These are phyloP conservation scores for Probaryconus sp. DNA, from an alignment of 1,140 invertebrate species.

Conservation along the genomic window DNA sequence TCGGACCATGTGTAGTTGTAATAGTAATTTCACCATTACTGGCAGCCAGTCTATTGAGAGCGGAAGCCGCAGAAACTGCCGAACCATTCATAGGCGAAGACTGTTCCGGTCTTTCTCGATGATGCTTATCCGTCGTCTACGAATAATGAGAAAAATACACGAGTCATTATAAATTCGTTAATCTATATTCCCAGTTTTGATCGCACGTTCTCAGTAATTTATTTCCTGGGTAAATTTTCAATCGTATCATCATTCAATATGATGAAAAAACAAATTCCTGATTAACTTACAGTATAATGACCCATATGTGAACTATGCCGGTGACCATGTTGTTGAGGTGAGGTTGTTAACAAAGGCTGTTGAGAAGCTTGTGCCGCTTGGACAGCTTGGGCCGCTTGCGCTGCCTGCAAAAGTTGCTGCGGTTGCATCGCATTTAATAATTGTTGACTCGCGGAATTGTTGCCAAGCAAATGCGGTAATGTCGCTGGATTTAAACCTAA, in stretches of 20 bases:
- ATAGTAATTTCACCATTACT: slow-evolving; percentile 89
- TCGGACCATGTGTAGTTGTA: slow-evolving; percentile 83
- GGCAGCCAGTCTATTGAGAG: slow-evolving; percentile 83
- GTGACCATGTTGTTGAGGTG: slow-evolving; percentile 75
- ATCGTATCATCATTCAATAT: no score
- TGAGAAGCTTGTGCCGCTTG: slow-evolving; percentile 74
- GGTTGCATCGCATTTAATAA: slow-evolving; percentile 83
- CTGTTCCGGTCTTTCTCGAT: slow-evolving; percentile 75
- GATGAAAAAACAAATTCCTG: no score
- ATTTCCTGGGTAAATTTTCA: no score
- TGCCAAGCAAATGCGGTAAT: slow-evolving; percentile 84
- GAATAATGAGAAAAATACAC: slow-evolving; percentile 31
- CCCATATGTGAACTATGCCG: slow-evolving; percentile 75
- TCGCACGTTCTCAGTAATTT: no score
- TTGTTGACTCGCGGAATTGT: slow-evolving; percentile 82
- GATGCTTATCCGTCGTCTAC: slow-evolving; percentile 75
- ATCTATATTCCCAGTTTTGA: not conserved
- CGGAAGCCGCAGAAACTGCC: slow-evolving; percentile 75
- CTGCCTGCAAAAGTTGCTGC: slow-evolving; percentile 77
- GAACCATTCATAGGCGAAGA: slow-evolving; percentile 76
- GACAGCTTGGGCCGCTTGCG: slow-evolving; percentile 71
- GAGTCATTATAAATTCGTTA: not conserved
- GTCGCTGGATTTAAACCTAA: slow-evolving; percentile 81
- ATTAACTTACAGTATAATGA: slow-evolving; percentile 74
- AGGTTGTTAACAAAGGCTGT: slow-evolving; percentile 77